Percentiles rank a stretch among this genome's conserved stretches.
Conservation (phyloP, 2,113 vertebrate genomes). For the Euleptes europaea region DNA sequence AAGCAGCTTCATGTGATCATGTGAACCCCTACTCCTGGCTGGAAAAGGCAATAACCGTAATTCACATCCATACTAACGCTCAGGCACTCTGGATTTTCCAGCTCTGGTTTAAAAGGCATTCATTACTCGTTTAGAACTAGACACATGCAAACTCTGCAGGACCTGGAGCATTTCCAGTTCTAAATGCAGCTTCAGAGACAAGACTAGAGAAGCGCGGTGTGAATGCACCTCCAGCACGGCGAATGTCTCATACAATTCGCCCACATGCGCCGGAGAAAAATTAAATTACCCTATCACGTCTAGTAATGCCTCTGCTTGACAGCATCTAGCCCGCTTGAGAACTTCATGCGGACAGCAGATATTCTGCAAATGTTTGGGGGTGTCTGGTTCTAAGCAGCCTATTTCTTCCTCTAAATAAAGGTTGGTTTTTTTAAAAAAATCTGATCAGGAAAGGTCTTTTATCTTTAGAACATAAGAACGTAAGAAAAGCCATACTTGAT, state of each 20-base stretch:
- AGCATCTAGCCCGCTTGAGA: background rate
- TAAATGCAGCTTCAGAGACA: background rate
- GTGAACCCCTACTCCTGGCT: background rate
- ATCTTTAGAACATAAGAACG: too few species aligned
- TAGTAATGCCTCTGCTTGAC: background rate
- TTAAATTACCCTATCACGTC: background rate
- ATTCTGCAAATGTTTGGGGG: background rate
- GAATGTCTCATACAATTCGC: background rate
- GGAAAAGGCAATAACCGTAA: background rate
- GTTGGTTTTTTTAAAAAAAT: background rate
- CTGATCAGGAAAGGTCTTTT: background rate
- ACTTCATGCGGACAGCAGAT: background rate
- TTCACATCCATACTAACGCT: background rate
- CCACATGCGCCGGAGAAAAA: slow-evolving; percentile 3
- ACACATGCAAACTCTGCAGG: slow-evolving; percentile 5
- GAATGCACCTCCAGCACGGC: background rate
- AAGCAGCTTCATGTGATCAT: too few species aligned
- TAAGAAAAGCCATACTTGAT: too few species aligned
- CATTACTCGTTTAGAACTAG: background rate
- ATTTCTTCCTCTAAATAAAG: background rate
- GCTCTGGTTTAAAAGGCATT: background rate
- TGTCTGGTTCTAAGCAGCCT: background rate
- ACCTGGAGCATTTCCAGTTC: background rate
- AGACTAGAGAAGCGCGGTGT: background rate
- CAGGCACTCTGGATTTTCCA: background rate